Evolutionary conservation across 2,113 vertebrate genomes (phyloP), one percentile per base, ranked within the genome.

Genomic region (Zapornia atra): DNA sequence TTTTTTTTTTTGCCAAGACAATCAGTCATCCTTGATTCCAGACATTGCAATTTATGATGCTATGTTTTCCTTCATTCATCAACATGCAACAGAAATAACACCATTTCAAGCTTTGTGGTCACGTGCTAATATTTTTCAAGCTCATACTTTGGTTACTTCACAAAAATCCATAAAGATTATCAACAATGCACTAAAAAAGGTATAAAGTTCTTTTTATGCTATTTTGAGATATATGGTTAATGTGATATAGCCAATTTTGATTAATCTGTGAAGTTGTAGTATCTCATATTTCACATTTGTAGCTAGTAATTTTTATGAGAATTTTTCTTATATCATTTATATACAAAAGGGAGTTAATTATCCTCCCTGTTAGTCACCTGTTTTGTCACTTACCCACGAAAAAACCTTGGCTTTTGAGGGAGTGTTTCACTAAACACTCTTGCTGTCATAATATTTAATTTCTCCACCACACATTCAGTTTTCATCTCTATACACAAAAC

Each of bases 61-160:
- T 82, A 53, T 81, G 91, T 17, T 91, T 94, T 64, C 73, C 66
- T 82, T 48, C 48, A 91, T 93, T 95, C 42, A 82, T 86, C 88
- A 95, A 20, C 22, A 78, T 25, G 3, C 4, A 48, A 72, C 56
- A 93, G 85, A 94, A 97, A 94, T 72, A 94, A 59, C 29, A 94
- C 5, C 0, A 36, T 88, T 94, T 91, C 80, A 83, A 97, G 61
- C 33, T 90, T 97, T 94, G 79, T 73, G 59, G 92, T 88, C 89
- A 88, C 8, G 8, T 92, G 91, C 93, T 59, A 63, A 50, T 68
- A 97, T 98, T 97, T 95, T 77, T 98, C 95, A 98, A 91, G 61
- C 25, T 97, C 95, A 97, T 96, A 97, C 68, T 93, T 98, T 97
- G 96, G 82, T 96, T 96, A 59, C 90, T 96, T 97, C 87, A 96